Percentiles rank a stretch among this genome's conserved stretches.
These are phyloP conservation scores for Rhopalosiphum nymphaeae DNA, from an alignment of 2,888 invertebrate species.

Conservation along the genomic window DNA sequence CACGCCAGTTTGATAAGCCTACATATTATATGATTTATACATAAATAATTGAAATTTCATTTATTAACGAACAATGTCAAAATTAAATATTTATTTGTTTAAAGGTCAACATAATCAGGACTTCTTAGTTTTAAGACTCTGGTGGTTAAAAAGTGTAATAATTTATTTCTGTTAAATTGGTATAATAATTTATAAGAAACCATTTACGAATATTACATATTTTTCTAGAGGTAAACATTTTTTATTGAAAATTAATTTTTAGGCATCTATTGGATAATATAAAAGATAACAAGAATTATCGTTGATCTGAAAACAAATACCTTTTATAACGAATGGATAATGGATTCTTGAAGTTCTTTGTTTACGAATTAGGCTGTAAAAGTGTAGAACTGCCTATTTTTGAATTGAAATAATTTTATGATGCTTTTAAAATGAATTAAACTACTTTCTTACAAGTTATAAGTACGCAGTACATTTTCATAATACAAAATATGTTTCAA, in stretches of 20 bases:
- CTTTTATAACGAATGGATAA: background rate
- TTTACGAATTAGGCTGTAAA: background rate
- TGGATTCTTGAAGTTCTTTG: background rate
- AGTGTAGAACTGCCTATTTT: background rate
- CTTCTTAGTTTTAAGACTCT: background rate
- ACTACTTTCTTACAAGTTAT: background rate
- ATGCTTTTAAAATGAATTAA: background rate
- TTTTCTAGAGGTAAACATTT: background rate
- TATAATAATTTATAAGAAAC: background rate
- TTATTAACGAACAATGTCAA: background rate
- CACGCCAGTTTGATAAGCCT: background rate
- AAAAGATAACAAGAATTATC: conserved; percentile 1
- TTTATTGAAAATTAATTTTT: background rate
- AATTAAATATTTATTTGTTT: background rate
- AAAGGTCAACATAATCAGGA: background rate
- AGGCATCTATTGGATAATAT: background rate
- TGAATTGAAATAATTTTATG: background rate
- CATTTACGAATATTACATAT: background rate
- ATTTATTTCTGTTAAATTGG: background rate
- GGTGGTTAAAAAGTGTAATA: background rate
- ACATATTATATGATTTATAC: background rate
- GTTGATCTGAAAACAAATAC: background rate
- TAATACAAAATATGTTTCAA: background rate
- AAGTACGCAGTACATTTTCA: background rate
- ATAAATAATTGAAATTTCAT: background rate